Percentiles rank a stretch among this genome's conserved stretches.
Evolutionary conservation across 2,888 invertebrate species (phyloP).

Genomic region (Rotaria sp.): DNA sequence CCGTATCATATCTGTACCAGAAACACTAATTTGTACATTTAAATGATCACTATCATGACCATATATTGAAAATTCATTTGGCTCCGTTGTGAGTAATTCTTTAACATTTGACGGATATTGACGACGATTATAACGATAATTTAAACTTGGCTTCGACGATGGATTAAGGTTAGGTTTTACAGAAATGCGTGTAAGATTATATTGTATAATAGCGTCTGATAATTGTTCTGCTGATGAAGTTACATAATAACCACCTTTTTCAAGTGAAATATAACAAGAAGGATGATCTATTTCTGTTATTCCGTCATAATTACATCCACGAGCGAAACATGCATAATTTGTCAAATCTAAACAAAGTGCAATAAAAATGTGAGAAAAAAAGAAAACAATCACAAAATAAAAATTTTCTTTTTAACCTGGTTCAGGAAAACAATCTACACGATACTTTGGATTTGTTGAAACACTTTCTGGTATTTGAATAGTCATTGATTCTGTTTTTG

Average conservation of each 20-base stretch:
- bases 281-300: slow-evolving; percentile 32
- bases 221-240: neutral
- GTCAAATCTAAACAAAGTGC: neutral
- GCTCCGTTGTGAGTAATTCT: neutral
- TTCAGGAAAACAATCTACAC: too few species aligned
- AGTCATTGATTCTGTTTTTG: too few species aligned
- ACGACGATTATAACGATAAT: too few species aligned
- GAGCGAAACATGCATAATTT: slow-evolving; percentile 29
- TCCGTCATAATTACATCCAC: slow-evolving; percentile 41
- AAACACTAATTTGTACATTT: neutral
- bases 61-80: neutral
- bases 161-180: neutral
- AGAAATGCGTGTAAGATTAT: neutral
- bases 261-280: slow-evolving; percentile 32
- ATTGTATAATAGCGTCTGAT: neutral
- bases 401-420: too few species aligned
- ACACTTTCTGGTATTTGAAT: too few species aligned
- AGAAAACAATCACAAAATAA: too few species aligned
- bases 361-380: too few species aligned
- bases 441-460: too few species aligned
- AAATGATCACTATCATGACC: neutral
- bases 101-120: too few species aligned
- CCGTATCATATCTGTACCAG: slow-evolving; percentile 5
- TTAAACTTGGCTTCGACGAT: too few species aligned
- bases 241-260: slow-evolving; percentile 37